phyloP scores from a whole-genome alignment of 2,888 invertebrate species.

The Thecophora atra region DNA sequence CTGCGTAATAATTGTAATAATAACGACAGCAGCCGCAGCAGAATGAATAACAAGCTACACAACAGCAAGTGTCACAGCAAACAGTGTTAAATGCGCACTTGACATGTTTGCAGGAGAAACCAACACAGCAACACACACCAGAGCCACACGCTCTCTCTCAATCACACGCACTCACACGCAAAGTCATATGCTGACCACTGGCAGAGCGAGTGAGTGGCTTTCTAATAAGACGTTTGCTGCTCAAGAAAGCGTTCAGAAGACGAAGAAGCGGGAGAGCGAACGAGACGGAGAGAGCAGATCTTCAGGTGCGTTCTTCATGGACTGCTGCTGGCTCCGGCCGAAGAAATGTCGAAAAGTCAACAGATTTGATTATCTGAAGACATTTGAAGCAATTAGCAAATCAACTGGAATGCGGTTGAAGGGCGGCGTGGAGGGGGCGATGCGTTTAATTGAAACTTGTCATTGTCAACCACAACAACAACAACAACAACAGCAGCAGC shows the following conservation, averaged over 20 bases:
- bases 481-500: background rate
- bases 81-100: constrained; percentile 24
- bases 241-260: constrained; percentile 18
- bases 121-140: background rate
- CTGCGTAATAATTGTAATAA: background rate
- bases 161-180: too few species aligned
- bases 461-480: constrained; percentile 23
- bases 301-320: background rate
- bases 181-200: background rate
- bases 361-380: constrained; percentile 64
- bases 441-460: constrained; percentile 29
- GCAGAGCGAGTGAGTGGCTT: too few species aligned
- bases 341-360: constrained; percentile 51
- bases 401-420: constrained; percentile 52
- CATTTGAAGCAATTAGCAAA: constrained; percentile 65
- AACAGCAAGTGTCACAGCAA: constrained; percentile 28
- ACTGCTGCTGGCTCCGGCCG: background rate
- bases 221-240: constrained; percentile 8
- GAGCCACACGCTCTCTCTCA: background rate
- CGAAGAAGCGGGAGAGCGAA: background rate
- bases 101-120: constrained; percentile 22
- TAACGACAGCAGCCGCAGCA: background rate
- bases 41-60: constrained; percentile 14
- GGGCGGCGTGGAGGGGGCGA: background rate
- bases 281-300: too few species aligned